Conservation (phyloP, 1,140 invertebrate species). For the Pseudomyrmex flavicornis region DNA sequence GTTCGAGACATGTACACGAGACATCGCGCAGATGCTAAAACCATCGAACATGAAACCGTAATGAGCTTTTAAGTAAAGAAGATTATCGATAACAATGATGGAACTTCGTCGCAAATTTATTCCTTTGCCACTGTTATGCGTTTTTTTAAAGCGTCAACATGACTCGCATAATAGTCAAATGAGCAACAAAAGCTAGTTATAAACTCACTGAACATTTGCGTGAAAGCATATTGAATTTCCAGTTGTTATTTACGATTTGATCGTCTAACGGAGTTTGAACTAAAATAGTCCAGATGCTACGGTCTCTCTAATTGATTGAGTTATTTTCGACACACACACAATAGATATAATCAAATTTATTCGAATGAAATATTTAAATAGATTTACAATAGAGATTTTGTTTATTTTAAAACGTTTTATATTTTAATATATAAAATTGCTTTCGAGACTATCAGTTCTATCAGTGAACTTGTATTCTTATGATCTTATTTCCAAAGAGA, state of each 20-base stretch:
- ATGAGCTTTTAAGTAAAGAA: neutral
- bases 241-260: slow-evolving; percentile 1
- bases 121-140: neutral
- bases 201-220: slow-evolving; percentile 2
- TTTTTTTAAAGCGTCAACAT: neutral
- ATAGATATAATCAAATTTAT: slow-evolving; percentile 28
- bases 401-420: neutral
- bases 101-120: neutral
- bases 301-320: slow-evolving; percentile 61
- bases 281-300: slow-evolving; percentile 57
- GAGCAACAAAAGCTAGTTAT: neutral
- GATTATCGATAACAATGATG: neutral
- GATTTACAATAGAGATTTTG: neutral
- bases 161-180: slow-evolving; percentile 14
- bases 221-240: slow-evolving; percentile 16
- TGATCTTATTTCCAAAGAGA: neutral
- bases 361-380: too few species aligned
- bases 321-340: slow-evolving; percentile 62
- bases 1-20: too few species aligned
- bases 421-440: neutral
- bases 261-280: neutral
- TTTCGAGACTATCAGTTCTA: neutral
- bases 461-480: slow-evolving; percentile 12
- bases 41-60: too few species aligned
- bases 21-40: too few species aligned